Percentiles rank a stretch among this genome's conserved stretches.
phyloP scores from a whole-genome alignment of 2,888 invertebrate species.

The Acronicta aceris region DNA sequence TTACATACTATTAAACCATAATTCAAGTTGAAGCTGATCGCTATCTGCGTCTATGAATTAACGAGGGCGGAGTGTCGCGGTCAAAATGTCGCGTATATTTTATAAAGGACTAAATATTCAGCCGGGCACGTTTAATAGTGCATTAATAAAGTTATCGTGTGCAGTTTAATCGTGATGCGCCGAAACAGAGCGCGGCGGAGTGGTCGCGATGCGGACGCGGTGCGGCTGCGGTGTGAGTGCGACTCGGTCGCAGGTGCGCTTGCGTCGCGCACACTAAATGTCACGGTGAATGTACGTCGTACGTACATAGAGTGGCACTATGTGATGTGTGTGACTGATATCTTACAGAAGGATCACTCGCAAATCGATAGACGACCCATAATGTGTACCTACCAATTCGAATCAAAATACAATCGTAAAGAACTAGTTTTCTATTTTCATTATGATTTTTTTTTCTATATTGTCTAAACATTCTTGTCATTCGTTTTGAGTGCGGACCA shows the following conservation, averaged over 20 bases:
- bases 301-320: constrained; percentile 1
- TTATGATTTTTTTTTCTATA: too few relatives aligned
- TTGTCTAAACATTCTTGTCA: too few relatives aligned
- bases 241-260: constrained; percentile 27
- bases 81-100: constrained; percentile 25
- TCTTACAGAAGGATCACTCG: constrained; percentile 24
- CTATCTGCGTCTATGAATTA: constrained; percentile 46
- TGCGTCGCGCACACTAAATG: constrained; percentile 30
- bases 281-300: constrained; percentile 22
- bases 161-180: constrained; percentile 45
- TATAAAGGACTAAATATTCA: constrained; percentile 43
- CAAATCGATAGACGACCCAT: background rate
- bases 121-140: constrained; percentile 41
- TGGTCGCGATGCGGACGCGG: constrained; percentile 8
- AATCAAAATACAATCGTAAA: too few relatives aligned
- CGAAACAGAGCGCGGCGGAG: constrained; percentile 38
- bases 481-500: too few relatives aligned
- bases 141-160: constrained; percentile 55
- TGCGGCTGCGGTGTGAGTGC: constrained; percentile 10
- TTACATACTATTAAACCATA: constrained; percentile 36
- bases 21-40: constrained; percentile 43
- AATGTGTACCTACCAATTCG: too few relatives aligned
- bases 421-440: too few relatives aligned
- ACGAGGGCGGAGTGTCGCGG: constrained; percentile 25
- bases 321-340: background rate